These are phyloP conservation scores for Nyctereutes procyonoides DNA, from an alignment of 2,113 vertebrate species.

Conservation along the genomic window DNA sequence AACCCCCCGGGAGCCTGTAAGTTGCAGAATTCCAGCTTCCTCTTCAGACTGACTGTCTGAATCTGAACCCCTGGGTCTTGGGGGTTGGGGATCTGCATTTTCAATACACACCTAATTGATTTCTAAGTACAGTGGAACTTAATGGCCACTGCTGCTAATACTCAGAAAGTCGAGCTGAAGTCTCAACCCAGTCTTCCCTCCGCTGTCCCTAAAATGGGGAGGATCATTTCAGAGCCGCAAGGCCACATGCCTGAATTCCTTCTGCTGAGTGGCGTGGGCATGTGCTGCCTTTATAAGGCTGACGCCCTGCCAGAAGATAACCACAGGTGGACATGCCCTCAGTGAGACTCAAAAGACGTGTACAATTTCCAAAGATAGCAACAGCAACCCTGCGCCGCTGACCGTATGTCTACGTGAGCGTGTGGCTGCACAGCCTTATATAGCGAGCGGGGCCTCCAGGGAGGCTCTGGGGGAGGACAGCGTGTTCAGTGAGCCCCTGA, in stretches of 20 bases:
- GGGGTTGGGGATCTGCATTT: neutral
- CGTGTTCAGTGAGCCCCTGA: fast-evolving
- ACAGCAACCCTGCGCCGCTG: neutral
- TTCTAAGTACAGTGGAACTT: neutral
- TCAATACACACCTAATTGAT: neutral
- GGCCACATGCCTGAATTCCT: neutral
- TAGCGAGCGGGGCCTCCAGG: neutral
- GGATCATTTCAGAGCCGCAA: neutral
- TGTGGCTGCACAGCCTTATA: neutral
- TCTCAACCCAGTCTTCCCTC: neutral
- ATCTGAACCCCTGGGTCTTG: neutral
- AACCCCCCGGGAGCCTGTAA: neutral
- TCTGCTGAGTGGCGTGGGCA: neutral
- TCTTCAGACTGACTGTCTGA: neutral
- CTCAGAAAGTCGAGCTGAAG: neutral
- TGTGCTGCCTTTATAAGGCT: neutral
- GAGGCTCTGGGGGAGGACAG: fast-evolving
- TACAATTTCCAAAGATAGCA: slow-evolving; percentile 52
- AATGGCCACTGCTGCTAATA: no score
- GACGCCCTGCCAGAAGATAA: neutral
- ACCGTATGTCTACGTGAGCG: neutral
- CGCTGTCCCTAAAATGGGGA: neutral
- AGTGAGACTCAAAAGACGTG: neutral
- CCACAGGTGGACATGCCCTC: slow-evolving; percentile 25
- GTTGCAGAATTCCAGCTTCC: neutral